Conservation (phyloP, 2,888 invertebrate species). For the Parelbella ahira region DNA sequence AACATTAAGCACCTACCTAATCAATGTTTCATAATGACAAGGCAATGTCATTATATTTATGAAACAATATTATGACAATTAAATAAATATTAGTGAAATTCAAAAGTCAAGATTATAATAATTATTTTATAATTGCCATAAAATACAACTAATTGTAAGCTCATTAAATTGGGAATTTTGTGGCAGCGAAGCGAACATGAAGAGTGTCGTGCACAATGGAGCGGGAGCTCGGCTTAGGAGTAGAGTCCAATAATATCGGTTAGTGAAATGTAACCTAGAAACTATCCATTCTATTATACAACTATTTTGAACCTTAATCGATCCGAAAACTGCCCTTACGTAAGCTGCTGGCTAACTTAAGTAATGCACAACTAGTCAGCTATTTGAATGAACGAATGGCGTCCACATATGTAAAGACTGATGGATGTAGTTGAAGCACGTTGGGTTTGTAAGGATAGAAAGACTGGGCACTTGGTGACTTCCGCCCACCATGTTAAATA, state of each 20-base stretch:
- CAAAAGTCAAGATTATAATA: no score
- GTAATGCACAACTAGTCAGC: no score
- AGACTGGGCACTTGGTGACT: no score
- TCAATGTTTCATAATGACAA: no score
- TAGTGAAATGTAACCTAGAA: constrained; percentile 3
- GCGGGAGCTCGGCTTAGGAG: background rate
- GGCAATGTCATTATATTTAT: no score
- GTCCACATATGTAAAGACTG: no score
- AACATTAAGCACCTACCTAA: no score
- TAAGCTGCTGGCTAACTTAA: background rate
- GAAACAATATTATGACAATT: background rate
- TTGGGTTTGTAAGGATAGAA: no score
- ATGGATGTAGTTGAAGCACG: no score
- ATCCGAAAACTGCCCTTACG: background rate
- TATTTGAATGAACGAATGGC: no score
- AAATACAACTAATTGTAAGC: constrained; percentile 53
- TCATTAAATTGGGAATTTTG: constrained; percentile 39
- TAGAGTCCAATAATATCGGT: constrained; percentile 9
- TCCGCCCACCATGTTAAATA: no score
- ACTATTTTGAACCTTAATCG: background rate
- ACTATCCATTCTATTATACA: no score
- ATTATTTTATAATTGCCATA: constrained; percentile 42
- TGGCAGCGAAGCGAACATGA: constrained; percentile 17
- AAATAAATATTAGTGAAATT: constrained; percentile 43
- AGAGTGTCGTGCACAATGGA: constrained; percentile 22